Percentiles rank a stretch among this genome's conserved stretches.
phyloP scores from a whole-genome alignment of 2,797 vertebrate species.

The Anisognathus igniventris region DNA sequence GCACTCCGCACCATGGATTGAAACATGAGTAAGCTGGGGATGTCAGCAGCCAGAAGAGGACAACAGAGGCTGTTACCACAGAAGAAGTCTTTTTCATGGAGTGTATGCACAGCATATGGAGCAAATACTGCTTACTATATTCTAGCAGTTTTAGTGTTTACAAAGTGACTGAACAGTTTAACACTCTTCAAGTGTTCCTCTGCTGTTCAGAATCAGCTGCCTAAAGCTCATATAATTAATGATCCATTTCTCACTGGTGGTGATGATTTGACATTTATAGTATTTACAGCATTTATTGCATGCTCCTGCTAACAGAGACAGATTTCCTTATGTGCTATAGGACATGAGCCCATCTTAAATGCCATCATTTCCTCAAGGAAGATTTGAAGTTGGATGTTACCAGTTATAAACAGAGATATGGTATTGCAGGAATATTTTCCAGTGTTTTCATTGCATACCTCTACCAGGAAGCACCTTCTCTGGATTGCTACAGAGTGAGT shows the following conservation, averaged over 20 bases:
- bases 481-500: not conserved
- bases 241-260: not conserved
- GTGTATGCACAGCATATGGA: not conserved
- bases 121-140: not conserved
- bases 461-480: not conserved
- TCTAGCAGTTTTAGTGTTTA: not conserved
- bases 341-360: not conserved
- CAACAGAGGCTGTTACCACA: not conserved
- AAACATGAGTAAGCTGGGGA: not conserved
- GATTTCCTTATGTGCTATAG: not conserved
- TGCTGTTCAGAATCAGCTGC: not conserved
- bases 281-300: not conserved
- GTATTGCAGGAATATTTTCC: not conserved
- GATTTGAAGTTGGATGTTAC: not conserved
- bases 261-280: not conserved
- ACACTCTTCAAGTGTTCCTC: not conserved
- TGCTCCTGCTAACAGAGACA: not conserved
- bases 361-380: not conserved
- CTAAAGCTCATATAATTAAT: not conserved
- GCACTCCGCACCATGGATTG: not conserved
- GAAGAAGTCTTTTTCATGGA: not conserved
- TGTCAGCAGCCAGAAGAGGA: not conserved
- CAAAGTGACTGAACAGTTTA: not conserved
- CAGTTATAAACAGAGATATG: not conserved
- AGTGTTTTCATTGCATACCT: not conserved